phyloP scores from a whole-genome alignment of 2,113 vertebrate genomes.

The Atherinomorus stipes region DNA sequence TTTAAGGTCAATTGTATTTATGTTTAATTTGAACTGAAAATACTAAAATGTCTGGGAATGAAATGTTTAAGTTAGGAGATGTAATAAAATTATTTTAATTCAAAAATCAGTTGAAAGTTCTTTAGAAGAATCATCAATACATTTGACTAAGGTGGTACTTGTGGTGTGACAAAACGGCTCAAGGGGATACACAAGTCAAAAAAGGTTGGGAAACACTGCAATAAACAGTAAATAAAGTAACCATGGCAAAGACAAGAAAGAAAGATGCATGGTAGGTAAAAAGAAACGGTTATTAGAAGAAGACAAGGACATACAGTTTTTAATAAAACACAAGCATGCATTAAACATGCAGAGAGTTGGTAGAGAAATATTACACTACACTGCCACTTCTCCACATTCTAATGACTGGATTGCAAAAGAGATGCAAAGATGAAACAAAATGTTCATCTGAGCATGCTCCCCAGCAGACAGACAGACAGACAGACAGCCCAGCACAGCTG shows the following conservation, averaged over 20 bases:
- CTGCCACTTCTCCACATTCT: conserved; percentile 33
- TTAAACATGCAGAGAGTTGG: conserved; percentile 37
- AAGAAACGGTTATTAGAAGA: conserved; percentile 22
- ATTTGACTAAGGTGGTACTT: no score
- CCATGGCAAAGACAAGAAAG: conserved; percentile 8
- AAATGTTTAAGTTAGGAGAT: no score
- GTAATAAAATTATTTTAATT: no score
- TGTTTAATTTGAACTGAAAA: no score
- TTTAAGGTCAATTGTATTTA: no score
- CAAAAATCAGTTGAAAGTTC: no score
- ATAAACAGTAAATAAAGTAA: background rate
- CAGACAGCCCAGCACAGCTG: conserved; percentile 55
- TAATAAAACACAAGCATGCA: conserved; percentile 32
- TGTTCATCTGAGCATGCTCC: conserved; percentile 55
- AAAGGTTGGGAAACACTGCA: no score
- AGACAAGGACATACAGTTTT: conserved; percentile 1
- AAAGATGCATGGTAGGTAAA: background rate
- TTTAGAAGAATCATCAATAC: no score
- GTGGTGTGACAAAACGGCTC: no score
- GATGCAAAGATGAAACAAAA: conserved; percentile 48
- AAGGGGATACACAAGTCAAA: no score
- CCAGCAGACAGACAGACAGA: conserved; percentile 62
- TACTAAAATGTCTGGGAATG: no score
- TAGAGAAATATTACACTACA: conserved; percentile 20
- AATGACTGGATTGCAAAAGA: conserved; percentile 25